Evolutionary conservation across 2,888 invertebrate species (phyloP), one percentile per base, ranked within the genome.

Genomic region (Parasteatoda lunata): DNA sequence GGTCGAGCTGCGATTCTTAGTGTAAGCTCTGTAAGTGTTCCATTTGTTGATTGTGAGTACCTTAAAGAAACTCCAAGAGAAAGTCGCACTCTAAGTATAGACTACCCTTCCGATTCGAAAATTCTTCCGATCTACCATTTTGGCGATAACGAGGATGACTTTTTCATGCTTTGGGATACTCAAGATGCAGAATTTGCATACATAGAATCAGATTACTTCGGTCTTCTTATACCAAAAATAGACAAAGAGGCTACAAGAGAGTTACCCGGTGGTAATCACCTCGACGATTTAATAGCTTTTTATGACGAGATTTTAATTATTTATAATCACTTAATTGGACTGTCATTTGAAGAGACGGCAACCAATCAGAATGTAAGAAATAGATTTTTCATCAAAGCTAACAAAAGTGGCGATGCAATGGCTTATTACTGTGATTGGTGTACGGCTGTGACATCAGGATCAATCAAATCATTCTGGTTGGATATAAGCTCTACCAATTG

Each of bases 391-490:
- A 59, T 59, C 5, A 59, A 59, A 59, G 59, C 59, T 13, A n/a
- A 59, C 8, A 59, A 59, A n/a, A 59, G 59, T 11, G 59, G 59
- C 4, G n/a, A n/a, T 11, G 59, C 8, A 59, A n/a, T n/a, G 4
- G 59, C 59, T 59, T 59, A 59, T n/a, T 59, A 59, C 8, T 59
- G 59, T 59, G 59, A 59, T 59, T 59, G 59, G 59, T 59, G 59
- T 9, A 59, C 59, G n/a, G 59, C 59, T 6, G 59, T 13, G 59
- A 59, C 59, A 0, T 59, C 59, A 59, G 59, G n/a, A 59, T 59
- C 59, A 6, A n/a, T 59, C 11, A 7, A 59, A 59, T 5, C 59
- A 3, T 59, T 59, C n/a, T 59, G 59, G 59, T n/a, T 59, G 59
- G n/a, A 59, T n/a, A 9, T n/a, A 13, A 59, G n/a, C n/a, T n/a